Evolutionary conservation across 2,888 invertebrate species (phyloP), one percentile per base, ranked within the genome.

Genomic region (Lasiommata megera): DNA sequence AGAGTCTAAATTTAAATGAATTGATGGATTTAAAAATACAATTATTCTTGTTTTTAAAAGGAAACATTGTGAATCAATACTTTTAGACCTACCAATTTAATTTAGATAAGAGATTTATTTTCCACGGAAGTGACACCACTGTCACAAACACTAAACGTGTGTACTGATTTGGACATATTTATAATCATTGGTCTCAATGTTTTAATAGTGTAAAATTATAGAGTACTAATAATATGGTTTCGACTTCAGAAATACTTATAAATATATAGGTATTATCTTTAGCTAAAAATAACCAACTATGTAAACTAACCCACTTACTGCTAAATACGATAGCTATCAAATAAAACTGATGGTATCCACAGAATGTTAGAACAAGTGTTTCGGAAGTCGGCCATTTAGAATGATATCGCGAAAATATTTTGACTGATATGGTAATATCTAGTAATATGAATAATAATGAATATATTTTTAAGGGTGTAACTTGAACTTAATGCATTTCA

Each of bases 401-500:
- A 71, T 77, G 76, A 78, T 78, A 81, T 80, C 78, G 83, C 82
- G 74, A 79, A 86, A 85, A 88, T 86, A 88, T 82, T 88, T 87
- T 88, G 89, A 90, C 89, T 90, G 89, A 90, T 66, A 66, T 64
- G 67, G 67, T 66, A 67, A 66, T 68, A n/a, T n/a, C n/a, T n/a
- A 85, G 80, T 82, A 82, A 84, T 81, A 72, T 79, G 78, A 79
- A 79, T 82, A 82, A 82, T 82, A 82, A 82, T 81, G 84, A 82
- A 85, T 83, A 82, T 88, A 89, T 87, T 88, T 84, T 73, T 89
- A 88, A 86, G 87, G 68, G 73, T 84, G 79, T 86, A 87, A 86
- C 82, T 87, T 85, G 83, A 85, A 85, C 84, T 82, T 86, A 84
- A 84, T 89, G 89, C 89, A 90, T 90, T 90, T 90, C 86, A 86